Conservation (phyloP, 2,888 invertebrate species). For the Digitonthophagus gazella region DNA sequence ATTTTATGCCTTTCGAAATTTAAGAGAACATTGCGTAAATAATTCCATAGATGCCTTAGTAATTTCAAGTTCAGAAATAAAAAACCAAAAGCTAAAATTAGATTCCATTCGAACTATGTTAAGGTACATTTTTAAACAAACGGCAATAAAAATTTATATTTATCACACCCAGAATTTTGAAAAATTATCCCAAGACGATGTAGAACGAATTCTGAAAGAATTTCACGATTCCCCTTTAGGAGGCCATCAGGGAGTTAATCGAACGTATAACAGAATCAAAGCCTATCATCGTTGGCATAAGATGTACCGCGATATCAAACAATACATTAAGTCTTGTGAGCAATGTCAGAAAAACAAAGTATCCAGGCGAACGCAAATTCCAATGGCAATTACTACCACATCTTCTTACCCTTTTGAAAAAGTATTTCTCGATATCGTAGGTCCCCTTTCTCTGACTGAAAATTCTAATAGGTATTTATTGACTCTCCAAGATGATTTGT, state of each 20-base stretch:
- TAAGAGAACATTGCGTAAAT: constrained; percentile 20
- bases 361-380: constrained; percentile 39
- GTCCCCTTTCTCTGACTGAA: constrained; percentile 36
- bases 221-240: constrained; percentile 20
- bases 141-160: constrained; percentile 20
- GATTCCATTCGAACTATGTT: constrained; percentile 20
- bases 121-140: constrained; percentile 25
- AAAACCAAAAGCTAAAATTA: constrained; percentile 20
- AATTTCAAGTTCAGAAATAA: constrained; percentile 7
- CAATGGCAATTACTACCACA: constrained; percentile 43
- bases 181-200: not conserved
- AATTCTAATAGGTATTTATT: constrained; percentile 36
- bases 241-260: constrained; percentile 24
- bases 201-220: constrained; percentile 21
- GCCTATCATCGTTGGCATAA: constrained; percentile 25
- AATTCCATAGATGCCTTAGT: constrained; percentile 15
- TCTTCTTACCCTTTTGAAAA: constrained; percentile 38
- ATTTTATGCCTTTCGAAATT: constrained; percentile 18
- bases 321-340: constrained; percentile 25
- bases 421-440: too few species aligned
- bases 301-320: too few species aligned
- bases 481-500: constrained; percentile 40
- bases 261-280: too few species aligned
- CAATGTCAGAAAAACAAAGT: constrained; percentile 20
- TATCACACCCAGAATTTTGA: not conserved